Percentiles rank a stretch among this genome's conserved stretches.
Evolutionary conservation across 2,797 vertebrate genomes (phyloP).

Genomic region (Labroides dimidiatus): DNA sequence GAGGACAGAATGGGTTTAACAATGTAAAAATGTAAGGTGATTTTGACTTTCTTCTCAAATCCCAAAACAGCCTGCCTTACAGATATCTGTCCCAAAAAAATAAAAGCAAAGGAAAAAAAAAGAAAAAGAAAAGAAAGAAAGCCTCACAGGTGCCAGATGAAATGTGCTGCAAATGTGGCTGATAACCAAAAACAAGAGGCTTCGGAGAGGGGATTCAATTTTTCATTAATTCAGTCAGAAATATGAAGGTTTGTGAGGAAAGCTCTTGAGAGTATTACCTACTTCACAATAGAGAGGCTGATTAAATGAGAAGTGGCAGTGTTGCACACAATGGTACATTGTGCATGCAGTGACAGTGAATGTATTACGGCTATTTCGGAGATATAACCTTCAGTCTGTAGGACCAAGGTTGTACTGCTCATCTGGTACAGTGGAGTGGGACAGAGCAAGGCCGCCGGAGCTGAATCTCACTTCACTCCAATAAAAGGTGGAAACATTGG

Average conservation of each 20-base stretch:
- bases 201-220: slow-evolving; percentile 39
- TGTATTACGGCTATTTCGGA: slow-evolving; percentile 55
- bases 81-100: slow-evolving; percentile 7
- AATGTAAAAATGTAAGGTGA: background rate
- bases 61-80: background rate
- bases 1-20: slow-evolving; percentile 21
- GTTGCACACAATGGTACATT: slow-evolving; percentile 57
- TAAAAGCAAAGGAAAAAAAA: background rate
- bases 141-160: background rate
- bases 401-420: slow-evolving; percentile 51
- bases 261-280: slow-evolving; percentile 58
- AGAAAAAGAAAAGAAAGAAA: background rate
- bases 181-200: slow-evolving; percentile 44
- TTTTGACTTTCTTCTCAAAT: slow-evolving; percentile 19
- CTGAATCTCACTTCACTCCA: slow-evolving; percentile 24
- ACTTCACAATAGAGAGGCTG: slow-evolving; percentile 62
- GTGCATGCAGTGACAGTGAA: slow-evolving; percentile 47
- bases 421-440: slow-evolving; percentile 10
- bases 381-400: slow-evolving; percentile 55
- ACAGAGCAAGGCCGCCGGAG: slow-evolving; percentile 5
- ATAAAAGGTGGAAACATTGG: background rate
- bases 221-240: slow-evolving; percentile 62
- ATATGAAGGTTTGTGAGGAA: slow-evolving; percentile 57
- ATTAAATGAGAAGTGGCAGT: slow-evolving; percentile 69
- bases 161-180: slow-evolving; percentile 12